A percentile compares a stretch with the other conserved stretches of the same genome.
Evolutionary conservation across 2,888 invertebrate genomes (phyloP).

Genomic region (Pimpla rufipes): DNA sequence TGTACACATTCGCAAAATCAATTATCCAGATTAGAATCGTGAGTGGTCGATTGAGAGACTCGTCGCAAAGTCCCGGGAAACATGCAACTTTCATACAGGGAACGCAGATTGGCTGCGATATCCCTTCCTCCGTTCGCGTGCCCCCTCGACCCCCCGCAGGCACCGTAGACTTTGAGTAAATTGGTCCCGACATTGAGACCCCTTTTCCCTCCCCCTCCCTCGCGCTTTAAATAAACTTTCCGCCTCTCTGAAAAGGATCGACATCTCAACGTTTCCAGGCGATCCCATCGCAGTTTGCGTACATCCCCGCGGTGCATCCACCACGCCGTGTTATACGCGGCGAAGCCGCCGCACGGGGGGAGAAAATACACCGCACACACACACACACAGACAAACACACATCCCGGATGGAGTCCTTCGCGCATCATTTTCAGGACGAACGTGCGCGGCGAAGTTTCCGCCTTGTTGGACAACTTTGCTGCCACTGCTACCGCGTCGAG

Average conservation of each 20-base stretch:
- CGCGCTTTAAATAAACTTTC: slow-evolving; percentile 15
- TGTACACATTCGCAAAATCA: slow-evolving; percentile 16
- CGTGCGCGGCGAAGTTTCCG: slow-evolving; percentile 45
- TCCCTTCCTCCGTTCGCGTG: too few species aligned
- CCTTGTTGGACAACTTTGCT: slow-evolving; percentile 50
- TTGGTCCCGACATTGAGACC: slow-evolving; percentile 23
- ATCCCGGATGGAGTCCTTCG: slow-evolving; percentile 33
- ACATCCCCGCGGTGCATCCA: not conserved
- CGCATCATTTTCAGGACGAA: slow-evolving; percentile 60
- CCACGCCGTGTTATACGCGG: not conserved
- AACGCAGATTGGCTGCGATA: slow-evolving; percentile 13
- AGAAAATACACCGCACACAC: not conserved
- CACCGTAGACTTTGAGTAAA: slow-evolving; percentile 21
- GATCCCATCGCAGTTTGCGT: slow-evolving; percentile 1
- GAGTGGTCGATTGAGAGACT: slow-evolving; percentile 14
- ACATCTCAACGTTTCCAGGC: slow-evolving; percentile 27
- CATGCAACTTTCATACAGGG: slow-evolving; percentile 14
- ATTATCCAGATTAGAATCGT: slow-evolving; percentile 19
- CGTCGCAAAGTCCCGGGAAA: slow-evolving; percentile 21
- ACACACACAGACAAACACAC: slow-evolving; percentile 20
- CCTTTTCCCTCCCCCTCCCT: not conserved
- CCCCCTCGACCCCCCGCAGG: too few species aligned
- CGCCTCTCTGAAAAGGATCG: slow-evolving; percentile 10
- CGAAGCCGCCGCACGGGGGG: too few species aligned
- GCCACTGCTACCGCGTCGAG: not conserved